Conservation (phyloP, 2,113 vertebrate genomes). For the Silurus glanis region DNA sequence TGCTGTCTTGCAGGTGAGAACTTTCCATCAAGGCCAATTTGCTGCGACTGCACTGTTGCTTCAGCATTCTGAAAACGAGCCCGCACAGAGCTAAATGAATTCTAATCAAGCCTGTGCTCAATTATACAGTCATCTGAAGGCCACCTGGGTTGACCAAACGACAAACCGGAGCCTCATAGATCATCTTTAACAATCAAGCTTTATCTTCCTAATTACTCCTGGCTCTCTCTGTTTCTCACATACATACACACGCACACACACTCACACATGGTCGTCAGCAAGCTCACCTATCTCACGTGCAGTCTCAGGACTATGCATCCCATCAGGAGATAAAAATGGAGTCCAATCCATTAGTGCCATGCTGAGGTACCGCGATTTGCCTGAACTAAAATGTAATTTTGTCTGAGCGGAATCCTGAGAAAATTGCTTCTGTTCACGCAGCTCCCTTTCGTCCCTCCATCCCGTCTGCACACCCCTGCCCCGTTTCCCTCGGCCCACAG, state of each 20-base stretch:
- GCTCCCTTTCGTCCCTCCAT: not conserved
- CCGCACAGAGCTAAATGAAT: constrained; percentile 32
- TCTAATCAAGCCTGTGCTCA: constrained; percentile 51
- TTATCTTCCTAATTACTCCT: constrained; percentile 45
- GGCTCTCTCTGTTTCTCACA: not conserved
- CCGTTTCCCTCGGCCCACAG: constrained; percentile 5
- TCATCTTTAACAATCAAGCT: constrained; percentile 51
- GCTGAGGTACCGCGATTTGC: constrained; percentile 22
- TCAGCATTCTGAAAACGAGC: constrained; percentile 30
- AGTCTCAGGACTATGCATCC: constrained; percentile 18
- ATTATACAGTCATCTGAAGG: constrained; percentile 56
- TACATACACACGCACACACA: not conserved
- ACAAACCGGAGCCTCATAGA: constrained; percentile 42
- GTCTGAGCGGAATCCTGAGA: constrained; percentile 29
- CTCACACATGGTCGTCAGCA: not conserved
- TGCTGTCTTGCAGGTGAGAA: constrained; percentile 36
- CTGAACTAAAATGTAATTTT: constrained; percentile 45
- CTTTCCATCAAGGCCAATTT: constrained; percentile 40
- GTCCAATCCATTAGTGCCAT: constrained; percentile 37
- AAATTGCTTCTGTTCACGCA: constrained; percentile 34
- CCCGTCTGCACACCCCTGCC: not conserved
- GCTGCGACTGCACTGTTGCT: constrained; percentile 19
- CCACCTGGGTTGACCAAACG: constrained; percentile 38
- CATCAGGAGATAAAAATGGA: not conserved
- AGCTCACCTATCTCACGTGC: not conserved